Conservation (phyloP, 2,888 invertebrate genomes). For the Erannis defoliaria region DNA sequence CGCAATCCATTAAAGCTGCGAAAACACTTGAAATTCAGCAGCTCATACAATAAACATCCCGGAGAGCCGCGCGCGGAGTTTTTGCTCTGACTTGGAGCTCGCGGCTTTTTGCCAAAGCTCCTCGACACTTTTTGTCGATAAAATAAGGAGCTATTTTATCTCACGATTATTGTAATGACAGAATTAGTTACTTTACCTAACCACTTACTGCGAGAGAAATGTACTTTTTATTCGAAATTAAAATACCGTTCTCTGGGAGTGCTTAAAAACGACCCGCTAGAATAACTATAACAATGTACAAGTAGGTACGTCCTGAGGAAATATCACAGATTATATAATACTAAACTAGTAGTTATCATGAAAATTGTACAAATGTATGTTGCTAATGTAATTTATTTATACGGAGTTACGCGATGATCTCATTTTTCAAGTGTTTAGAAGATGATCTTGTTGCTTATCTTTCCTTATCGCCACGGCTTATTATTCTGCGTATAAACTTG, state of each 20-base stretch:
- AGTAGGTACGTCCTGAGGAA: too few species aligned
- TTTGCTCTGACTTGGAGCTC: conserved; percentile 56
- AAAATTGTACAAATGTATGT: background rate
- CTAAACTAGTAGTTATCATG: too few species aligned
- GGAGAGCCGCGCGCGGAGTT: conserved; percentile 59
- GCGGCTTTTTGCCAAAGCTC: conserved; percentile 66
- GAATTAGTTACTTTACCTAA: conserved; percentile 30
- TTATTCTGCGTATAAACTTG: conserved; percentile 80
- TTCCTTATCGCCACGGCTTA: conserved; percentile 56
- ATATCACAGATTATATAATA: too few species aligned
- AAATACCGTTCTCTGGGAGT: conserved; percentile 4
- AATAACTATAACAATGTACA: too few species aligned
- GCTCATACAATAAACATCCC: conserved; percentile 85
- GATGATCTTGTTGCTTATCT: conserved; percentile 43
- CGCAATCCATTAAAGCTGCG: conserved; percentile 82
- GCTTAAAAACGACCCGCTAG: background rate
- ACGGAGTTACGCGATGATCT: conserved; percentile 14
- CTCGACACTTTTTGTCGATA: conserved; percentile 62
- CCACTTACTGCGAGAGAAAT: conserved; percentile 4
- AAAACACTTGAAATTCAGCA: conserved; percentile 82
- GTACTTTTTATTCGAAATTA: conserved; percentile 4
- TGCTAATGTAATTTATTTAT: background rate
- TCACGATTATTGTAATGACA: conserved; percentile 44
- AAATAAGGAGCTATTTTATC: conserved; percentile 49
- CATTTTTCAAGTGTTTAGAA: conserved; percentile 44